Evolutionary conservation across 2,797 vertebrate species (phyloP).

Genomic region (Pampus argenteus): DNA sequence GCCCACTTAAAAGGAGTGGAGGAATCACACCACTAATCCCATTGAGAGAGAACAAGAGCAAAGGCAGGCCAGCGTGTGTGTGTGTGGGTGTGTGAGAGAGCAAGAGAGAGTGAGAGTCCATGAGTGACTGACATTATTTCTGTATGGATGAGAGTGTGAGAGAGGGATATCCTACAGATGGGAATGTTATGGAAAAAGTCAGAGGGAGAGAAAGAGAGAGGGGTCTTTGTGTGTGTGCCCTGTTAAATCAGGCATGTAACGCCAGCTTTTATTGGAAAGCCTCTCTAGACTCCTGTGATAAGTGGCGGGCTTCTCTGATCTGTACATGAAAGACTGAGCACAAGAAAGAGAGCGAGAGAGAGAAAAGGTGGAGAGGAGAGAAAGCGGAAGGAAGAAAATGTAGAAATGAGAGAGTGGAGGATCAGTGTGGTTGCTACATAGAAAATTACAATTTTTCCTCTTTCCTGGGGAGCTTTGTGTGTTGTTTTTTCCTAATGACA

Average conservation of each 20-base stretch:
- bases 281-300: conserved; percentile 69
- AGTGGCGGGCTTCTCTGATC: conserved; percentile 76
- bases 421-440: conserved; percentile 22
- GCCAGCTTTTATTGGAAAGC: conserved; percentile 67
- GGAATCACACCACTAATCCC: conserved; percentile 81
- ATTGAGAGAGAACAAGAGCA: conserved; percentile 76
- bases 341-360: conserved; percentile 30
- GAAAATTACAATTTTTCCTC: conserved; percentile 39
- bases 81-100: conserved; percentile 10
- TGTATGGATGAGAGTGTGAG: conserved; percentile 41
- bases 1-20: conserved; percentile 80
- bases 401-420: conserved; percentile 16
- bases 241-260: conserved; percentile 77
- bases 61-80: conserved; percentile 42
- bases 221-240: conserved; percentile 67
- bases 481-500: conserved; percentile 15
- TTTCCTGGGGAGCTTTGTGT: conserved; percentile 30
- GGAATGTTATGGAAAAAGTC: conserved; percentile 18
- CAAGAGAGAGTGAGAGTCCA: conserved; percentile 29
- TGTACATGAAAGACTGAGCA: conserved; percentile 67
- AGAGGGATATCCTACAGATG: conserved; percentile 49
- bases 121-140: conserved; percentile 47
- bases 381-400: conserved; percentile 25
- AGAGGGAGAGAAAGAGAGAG: conserved; percentile 40
- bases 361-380: conserved; percentile 43